phyloP scores from a whole-genome alignment of 2,888 invertebrate genomes.

The Ormyrus nitidulus region DNA sequence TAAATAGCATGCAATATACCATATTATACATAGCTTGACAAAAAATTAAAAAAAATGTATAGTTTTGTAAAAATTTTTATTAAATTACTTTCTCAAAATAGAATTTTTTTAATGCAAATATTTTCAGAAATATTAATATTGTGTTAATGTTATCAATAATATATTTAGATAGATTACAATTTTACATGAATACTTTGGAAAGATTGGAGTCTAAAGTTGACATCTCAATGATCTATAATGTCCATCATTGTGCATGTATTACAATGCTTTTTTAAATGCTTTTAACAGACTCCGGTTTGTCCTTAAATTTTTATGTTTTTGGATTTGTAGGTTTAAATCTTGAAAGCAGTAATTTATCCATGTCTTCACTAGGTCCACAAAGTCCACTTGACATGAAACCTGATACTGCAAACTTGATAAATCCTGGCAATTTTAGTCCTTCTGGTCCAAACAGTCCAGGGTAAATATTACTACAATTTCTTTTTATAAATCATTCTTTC shows the following conservation, averaged over 20 bases:
- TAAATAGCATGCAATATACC: too few species aligned
- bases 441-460: conserved; percentile 80
- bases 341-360: conserved; percentile 83
- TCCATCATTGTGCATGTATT: not conserved
- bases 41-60: too few species aligned
- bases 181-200: too few species aligned
- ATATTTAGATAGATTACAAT: too few species aligned
- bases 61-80: too few species aligned
- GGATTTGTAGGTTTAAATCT: conserved; percentile 83
- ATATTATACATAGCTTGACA: too few species aligned
- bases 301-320: conserved; percentile 53
- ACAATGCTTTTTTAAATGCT: not conserved
- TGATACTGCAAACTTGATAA: conserved; percentile 85
- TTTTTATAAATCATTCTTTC: conserved; percentile 1
- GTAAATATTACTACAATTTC: conserved; percentile 65
- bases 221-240: not conserved
- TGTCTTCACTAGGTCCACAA: conserved; percentile 85
- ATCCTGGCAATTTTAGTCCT: conserved; percentile 81
- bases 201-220: not conserved
- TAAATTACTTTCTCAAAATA: too few species aligned
- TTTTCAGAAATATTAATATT: too few species aligned
- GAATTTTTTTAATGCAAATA: too few species aligned
- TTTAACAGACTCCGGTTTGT: not conserved
- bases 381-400: conserved; percentile 94
- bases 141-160: too few species aligned